Evolutionary conservation across 1,140 invertebrate species (phyloP), one percentile per base, ranked within the genome.

Genomic region (Euwallacea similis): DNA sequence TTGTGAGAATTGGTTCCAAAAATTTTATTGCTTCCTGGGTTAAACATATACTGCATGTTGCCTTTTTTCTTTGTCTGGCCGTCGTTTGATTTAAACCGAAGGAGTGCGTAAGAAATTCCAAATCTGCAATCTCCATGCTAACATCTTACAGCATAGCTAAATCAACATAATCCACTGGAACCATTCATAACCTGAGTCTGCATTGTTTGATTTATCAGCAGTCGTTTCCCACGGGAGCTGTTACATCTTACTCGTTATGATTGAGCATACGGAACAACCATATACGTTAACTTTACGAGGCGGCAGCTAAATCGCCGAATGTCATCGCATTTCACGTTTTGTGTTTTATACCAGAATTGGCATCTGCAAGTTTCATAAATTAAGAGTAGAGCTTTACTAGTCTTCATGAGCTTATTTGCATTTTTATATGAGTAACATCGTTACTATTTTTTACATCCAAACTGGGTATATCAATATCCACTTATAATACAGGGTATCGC

Each of bases 171-270:
- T 10, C 9, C 46, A 50, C 9, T 11, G 13, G 13, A 11, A 13
- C 9, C 9, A 13, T 11, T 50, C 46, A 50, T 11, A 50, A 50
- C 13, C 9, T 10, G 13, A 50, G 13, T 58, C 55, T 58, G n/a
- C 55, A 16, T 10, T 61, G 11, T 72, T 72, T 73, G 72, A 73
- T 73, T 73, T 73, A 73, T 73, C 55, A 42, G 21, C 15, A 10
- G 15, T 15, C 15, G 55, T 69, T 73, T 73, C 72, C 66, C 72
- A 73, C 72, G 72, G 72, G 72, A 73, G 72, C 72, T 58, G 72
- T 42, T 63, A 70, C 72, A 70, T 56, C 63, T 9, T 58, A 43
- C 54, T 69, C 54, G 42, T 69, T 73, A 73, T 73, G 72, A 73
- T 73, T 69, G 67, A 73, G 64, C 61, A 70, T 59, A 62, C 62